Conservation (phyloP, 2,888 invertebrate genomes). For the Dermolepida albohirtum region DNA sequence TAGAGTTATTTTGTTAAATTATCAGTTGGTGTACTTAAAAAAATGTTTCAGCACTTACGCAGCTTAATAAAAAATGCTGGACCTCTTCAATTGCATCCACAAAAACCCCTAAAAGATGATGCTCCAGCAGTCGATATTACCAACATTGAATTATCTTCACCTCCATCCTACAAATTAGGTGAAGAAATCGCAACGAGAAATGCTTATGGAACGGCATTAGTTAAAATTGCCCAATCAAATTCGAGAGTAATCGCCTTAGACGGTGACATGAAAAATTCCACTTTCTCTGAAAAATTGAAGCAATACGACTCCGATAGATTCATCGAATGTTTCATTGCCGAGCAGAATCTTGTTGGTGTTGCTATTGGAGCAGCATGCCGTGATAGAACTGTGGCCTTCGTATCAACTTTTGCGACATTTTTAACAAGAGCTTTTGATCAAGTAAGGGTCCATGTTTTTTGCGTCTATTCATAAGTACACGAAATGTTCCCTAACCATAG, state of each 20-base stretch:
- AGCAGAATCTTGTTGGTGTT: slow-evolving; percentile 97
- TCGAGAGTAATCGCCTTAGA: slow-evolving; percentile 92
- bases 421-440: slow-evolving; percentile 97
- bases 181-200: slow-evolving; percentile 88
- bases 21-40: slow-evolving; percentile 3
- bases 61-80: slow-evolving; percentile 76
- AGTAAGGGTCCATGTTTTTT: slow-evolving; percentile 62
- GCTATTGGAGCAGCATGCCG: slow-evolving; percentile 95
- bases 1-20: slow-evolving; percentile 52
- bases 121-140: slow-evolving; percentile 81
- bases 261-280: slow-evolving; percentile 99
- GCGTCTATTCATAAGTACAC: no score
- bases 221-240: slow-evolving; percentile 83
- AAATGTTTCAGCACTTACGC: slow-evolving; percentile 70
- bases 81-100: slow-evolving; percentile 72
- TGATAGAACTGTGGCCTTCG: slow-evolving; percentile 92
- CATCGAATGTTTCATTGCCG: slow-evolving; percentile 99
- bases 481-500: no score
- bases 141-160: slow-evolving; percentile 78
- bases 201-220: slow-evolving; percentile 95
- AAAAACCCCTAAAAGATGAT: slow-evolving; percentile 73
- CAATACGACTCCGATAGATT: slow-evolving; percentile 79
- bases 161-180: slow-evolving; percentile 85
- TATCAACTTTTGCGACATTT: slow-evolving; percentile 98
- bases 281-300: slow-evolving; percentile 93